Evolutionary conservation across 2,888 invertebrate species (phyloP).

Genomic region (Epistrophella euchroma): DNA sequence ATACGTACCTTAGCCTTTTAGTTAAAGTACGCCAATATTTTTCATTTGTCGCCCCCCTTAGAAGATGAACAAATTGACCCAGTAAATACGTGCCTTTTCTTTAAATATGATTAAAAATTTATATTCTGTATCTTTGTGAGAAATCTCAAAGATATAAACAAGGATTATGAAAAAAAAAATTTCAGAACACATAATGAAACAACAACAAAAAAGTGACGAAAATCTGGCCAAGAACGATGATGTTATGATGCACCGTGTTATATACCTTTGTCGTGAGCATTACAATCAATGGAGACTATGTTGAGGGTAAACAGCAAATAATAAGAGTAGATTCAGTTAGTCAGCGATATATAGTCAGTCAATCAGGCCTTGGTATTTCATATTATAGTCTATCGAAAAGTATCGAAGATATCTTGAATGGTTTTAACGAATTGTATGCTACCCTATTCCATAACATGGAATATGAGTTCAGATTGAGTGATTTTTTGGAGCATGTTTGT

Average conservation of each 20-base stretch:
- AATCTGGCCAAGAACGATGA: conserved; percentile 41
- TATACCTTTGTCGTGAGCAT: conserved; percentile 7
- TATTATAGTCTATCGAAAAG: neutral
- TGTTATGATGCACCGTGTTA: conserved; percentile 21
- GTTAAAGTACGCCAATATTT: too few species aligned
- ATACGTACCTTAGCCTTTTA: neutral
- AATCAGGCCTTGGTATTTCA: conserved; percentile 64
- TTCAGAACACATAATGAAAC: conserved; percentile 23
- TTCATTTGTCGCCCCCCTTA: neutral
- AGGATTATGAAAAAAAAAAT: conserved; percentile 18
- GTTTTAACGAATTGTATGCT: neutral
- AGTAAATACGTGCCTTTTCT: conserved; percentile 5
- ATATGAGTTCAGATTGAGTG: too few species aligned
- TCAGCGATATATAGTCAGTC: conserved; percentile 42
- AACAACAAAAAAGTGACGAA: conserved; percentile 7
- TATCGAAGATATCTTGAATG: neutral
- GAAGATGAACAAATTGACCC: neutral
- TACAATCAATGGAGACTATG: conserved; percentile 48
- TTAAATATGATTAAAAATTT: conserved; percentile 39
- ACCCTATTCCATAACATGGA: too few species aligned
- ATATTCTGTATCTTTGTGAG: conserved; percentile 26
- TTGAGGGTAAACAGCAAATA: conserved; percentile 31
- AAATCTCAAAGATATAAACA: conserved; percentile 54
- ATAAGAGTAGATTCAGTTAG: conserved; percentile 16
- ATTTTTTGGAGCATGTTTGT: too few species aligned